Base-by-base conservation (phyloP, 2,888 invertebrate genomes). In the Drosophila eohydei region DNA sequence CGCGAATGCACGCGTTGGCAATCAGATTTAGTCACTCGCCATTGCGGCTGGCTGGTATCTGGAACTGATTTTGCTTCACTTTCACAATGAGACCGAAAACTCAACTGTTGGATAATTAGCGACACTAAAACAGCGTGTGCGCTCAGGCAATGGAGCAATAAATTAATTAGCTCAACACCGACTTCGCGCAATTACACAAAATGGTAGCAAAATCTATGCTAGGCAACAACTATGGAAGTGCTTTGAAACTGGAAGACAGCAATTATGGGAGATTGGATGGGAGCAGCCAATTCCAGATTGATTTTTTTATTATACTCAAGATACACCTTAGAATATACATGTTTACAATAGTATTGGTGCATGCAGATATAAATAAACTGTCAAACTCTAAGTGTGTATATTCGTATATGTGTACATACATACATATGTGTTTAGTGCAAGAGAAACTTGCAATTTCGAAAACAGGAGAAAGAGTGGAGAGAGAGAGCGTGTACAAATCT, bases 41-140 rank as follows among this genome's bases (percentile, higher is more conserved):
- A 63, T 71, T 57, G 65, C 68, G 55, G 40, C 50, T 40, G 46
- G 14, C 34, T 46, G 44, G 32, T 71, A 46, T 67, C 58, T 71
- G 55, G 66, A 71, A 54, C 55, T 55, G 72, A 61, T 66, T 69
- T 76, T 80, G 78, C 81, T 43, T 72, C 51, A 80, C 80, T 80
- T 80, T 80, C 84, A 83, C 80, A 80, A 80, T 71, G 76, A 80
- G 74, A 74, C 82, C 82, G 65, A 83, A 77, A 79, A 74, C 72
- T 71, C 70, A 81, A 81, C 74, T 78, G 66, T 71, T 79, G 72
- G 82, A 79, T 80, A 82, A 80, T 83, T 78, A 80, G 83, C 76
- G 83, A 83, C 83, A 83, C 81, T 83, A 74, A 80, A 83, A 65
- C 74, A 61, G 64, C 68, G 60, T 69, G 66, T 64, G 60, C 64